Evolutionary conservation across 2,113 vertebrate genomes (phyloP).

Genomic region (Crotophaga sulcirostris): DNA sequence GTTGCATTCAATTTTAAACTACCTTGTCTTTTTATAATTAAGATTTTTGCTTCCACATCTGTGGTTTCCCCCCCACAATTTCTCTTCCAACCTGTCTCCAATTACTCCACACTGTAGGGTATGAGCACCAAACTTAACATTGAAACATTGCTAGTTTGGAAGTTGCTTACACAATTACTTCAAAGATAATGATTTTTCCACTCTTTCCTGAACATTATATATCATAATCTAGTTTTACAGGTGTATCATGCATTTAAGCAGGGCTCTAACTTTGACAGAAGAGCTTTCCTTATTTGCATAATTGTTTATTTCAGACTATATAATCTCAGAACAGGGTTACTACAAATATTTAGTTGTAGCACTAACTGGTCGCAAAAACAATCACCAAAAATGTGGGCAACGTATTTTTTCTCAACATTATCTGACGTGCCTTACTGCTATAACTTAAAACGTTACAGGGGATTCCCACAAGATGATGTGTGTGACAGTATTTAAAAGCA

Average conservation of each 20-base stretch:
- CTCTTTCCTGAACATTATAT: slow-evolving; percentile 51
- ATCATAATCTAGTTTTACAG: slow-evolving; percentile 54
- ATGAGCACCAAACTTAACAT: slow-evolving; percentile 14
- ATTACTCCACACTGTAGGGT: not conserved
- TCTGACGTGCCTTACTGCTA: slow-evolving; percentile 48
- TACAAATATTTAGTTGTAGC: slow-evolving; percentile 62
- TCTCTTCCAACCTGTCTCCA: slow-evolving; percentile 38
- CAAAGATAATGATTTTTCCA: slow-evolving; percentile 42
- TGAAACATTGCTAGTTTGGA: not conserved
- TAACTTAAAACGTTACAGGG: slow-evolving; percentile 53
- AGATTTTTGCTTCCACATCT: slow-evolving; percentile 29
- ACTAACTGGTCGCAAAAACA: slow-evolving; percentile 59
- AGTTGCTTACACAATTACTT: not conserved
- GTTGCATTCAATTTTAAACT: slow-evolving; percentile 27
- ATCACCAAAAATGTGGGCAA: slow-evolving; percentile 52
- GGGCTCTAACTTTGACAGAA: slow-evolving; percentile 65
- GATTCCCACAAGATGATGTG: slow-evolving; percentile 68
- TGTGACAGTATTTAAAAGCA: slow-evolving; percentile 71
- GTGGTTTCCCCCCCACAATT: slow-evolving; percentile 5
- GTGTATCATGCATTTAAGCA: slow-evolving; percentile 73
- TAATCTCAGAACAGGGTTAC: slow-evolving; percentile 60
- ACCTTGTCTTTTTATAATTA: slow-evolving; percentile 8
- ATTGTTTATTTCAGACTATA: slow-evolving; percentile 56
- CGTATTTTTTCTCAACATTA: slow-evolving; percentile 58
- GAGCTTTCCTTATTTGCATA: slow-evolving; percentile 62